Evolutionary conservation across 2,888 invertebrate genomes (phyloP).

Genomic region (Caenorhabditis drosophilae): DNA sequence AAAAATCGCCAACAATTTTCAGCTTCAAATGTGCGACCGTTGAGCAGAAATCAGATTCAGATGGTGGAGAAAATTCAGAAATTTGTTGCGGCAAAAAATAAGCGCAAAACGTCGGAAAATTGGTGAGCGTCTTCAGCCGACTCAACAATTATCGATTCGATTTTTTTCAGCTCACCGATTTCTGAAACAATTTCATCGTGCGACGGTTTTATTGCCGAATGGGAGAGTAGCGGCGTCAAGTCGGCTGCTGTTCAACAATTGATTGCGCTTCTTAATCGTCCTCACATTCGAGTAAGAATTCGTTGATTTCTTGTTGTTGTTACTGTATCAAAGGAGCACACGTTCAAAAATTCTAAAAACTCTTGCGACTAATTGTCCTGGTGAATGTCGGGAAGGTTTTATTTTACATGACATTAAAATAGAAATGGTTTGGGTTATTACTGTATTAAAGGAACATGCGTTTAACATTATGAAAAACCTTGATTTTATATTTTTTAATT

Average conservation of each 20-base stretch:
- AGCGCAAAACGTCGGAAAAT: background rate
- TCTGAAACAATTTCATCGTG: slow-evolving; percentile 31
- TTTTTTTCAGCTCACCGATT: slow-evolving; percentile 15
- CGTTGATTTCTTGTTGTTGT: background rate
- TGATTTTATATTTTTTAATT: too few species aligned
- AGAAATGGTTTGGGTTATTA: too few species aligned
- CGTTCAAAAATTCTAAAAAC: too few species aligned
- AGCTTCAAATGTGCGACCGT: background rate
- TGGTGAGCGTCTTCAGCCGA: too few species aligned
- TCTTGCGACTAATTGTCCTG: too few species aligned
- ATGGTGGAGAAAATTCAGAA: slow-evolving; percentile 17
- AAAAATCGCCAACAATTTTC: background rate
- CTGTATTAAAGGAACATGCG: too few species aligned
- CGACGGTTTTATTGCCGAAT: slow-evolving; percentile 47
- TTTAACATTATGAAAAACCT: too few species aligned
- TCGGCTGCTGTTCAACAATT: slow-evolving; percentile 50
- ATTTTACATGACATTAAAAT: too few species aligned
- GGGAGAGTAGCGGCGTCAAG: slow-evolving; percentile 36
- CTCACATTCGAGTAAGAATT: slow-evolving; percentile 37
- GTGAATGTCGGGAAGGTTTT: too few species aligned
- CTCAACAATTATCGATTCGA: too few species aligned
- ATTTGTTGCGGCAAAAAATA: slow-evolving; percentile 4
- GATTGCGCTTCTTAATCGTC: slow-evolving; percentile 36
- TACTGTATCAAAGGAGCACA: too few species aligned
- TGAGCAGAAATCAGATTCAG: slow-evolving; percentile 17